Base-by-base conservation (phyloP, 2,113 vertebrate species). In the Pampusana beccarii region DNA sequence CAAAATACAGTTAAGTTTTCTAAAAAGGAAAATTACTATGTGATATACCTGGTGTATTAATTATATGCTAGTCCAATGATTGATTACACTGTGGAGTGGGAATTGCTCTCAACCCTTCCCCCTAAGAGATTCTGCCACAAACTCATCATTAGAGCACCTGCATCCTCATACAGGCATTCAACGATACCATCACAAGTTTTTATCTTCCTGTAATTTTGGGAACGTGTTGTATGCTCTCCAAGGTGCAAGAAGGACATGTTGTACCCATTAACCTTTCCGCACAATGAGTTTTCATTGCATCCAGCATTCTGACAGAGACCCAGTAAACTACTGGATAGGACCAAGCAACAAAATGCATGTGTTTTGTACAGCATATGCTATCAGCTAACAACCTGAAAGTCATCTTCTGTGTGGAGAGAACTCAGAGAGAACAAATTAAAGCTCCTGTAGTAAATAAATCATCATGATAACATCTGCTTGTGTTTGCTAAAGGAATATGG, bases 121-220 rank as follows among this genome's bases (percentile, higher is more conserved):
- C 91, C 84, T 96, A 91, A 85, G 86, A 96, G 95, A 94, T 72
- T 90, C 36, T 79, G 94, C 77, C 74, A 87, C 93, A 80, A 85
- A 77, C 77, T 93, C 95, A 89, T 95, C 95, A 82, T 94, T 96
- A 97, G 72, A 97, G 79, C 97, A 98, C 95, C 97, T 98, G 97
- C 95, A 97, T 94, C 92, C 93, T 95, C 97, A 90, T 70, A 90
- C 78, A 94, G 80, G 57, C 82, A 89, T 96, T 96, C 80, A 90
- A 87, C 95, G 96, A 98, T 96, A 95, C 38, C 80, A 69, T 96
- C 97, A 96, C 97, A 85, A 85, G 91, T 98, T 98, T 96, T 97
- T 95, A 96, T 97, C 93, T 96, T 95, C 80, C 74, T 75, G 83
- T 95, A 94, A 96, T 96, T 97, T 98, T 88, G 80, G 83, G 88